A percentile compares a stretch with the other conserved stretches of the same genome.
Evolutionary conservation across 2,888 invertebrate genomes (phyloP).

Genomic region (Mantis religiosa): DNA sequence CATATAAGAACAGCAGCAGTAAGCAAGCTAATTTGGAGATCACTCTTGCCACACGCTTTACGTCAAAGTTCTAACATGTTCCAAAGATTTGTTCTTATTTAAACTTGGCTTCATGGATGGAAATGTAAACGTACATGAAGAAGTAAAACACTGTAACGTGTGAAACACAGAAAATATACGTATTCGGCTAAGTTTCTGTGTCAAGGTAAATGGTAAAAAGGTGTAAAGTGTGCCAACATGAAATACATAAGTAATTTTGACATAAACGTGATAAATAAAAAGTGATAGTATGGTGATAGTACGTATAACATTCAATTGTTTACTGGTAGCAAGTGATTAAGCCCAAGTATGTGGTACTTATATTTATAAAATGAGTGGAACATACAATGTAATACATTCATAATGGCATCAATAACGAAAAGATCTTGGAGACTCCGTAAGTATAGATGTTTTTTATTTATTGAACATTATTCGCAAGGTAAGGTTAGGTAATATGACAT

Average conservation of each 20-base stretch:
- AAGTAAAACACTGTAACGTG: background rate
- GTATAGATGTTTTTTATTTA: slow-evolving; percentile 41
- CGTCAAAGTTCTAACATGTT: no score
- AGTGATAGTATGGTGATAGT: background rate
- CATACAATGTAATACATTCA: background rate
- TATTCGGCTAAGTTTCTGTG: background rate
- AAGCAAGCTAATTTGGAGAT: no score
- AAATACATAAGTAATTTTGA: background rate
- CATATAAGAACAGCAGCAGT: no score
- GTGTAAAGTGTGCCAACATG: background rate
- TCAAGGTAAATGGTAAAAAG: background rate
- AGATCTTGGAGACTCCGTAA: slow-evolving; percentile 82
- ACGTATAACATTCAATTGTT: background rate
- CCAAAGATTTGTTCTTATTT: background rate
- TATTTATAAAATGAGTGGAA: background rate
- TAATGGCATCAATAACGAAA: slow-evolving; percentile 49
- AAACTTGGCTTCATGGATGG: background rate
- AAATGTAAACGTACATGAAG: background rate
- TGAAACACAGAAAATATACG: no score
- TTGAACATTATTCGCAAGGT: background rate
- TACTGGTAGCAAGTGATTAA: background rate
- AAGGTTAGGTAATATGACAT: no score
- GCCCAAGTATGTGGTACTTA: background rate
- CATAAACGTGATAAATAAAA: background rate
- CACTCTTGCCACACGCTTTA: no score